A percentile compares a stretch with the other conserved stretches of the same genome.
Conservation (phyloP, 2,888 invertebrate species). For the Drosophila affinis region DNA sequence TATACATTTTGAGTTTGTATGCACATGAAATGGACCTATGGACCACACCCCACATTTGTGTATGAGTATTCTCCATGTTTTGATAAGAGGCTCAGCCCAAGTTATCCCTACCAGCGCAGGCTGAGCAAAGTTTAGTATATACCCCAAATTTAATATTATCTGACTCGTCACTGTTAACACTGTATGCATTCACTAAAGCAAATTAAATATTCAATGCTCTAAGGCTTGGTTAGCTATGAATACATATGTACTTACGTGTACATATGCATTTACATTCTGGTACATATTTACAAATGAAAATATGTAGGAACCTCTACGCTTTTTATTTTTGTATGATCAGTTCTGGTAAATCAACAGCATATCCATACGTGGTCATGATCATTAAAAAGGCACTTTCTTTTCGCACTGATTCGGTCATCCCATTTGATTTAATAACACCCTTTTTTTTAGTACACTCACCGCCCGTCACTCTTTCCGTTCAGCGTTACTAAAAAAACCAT, state of each 20-base stretch:
- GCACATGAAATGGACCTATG: conserved; percentile 25
- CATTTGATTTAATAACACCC: conserved; percentile 19
- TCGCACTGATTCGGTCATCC: conserved; percentile 16
- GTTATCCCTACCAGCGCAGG: conserved; percentile 26
- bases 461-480: conserved; percentile 48
- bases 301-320: conserved; percentile 23
- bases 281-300: background rate
- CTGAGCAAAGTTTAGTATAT: conserved; percentile 13
- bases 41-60: conserved; percentile 52
- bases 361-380: conserved; percentile 10
- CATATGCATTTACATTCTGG: conserved; percentile 11
- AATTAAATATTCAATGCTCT: conserved; percentile 32
- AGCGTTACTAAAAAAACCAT: conserved; percentile 31
- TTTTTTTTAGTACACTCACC: conserved; percentile 27
- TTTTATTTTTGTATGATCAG: conserved; percentile 8
- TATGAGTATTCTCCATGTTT: conserved; percentile 28
- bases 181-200: conserved; percentile 33
- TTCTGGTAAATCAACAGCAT: conserved; percentile 24
- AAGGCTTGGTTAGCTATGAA: conserved; percentile 4
- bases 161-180: conserved; percentile 7
- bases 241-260: conserved; percentile 6
- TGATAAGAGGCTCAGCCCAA: conserved; percentile 48
- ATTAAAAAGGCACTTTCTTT: conserved; percentile 45
- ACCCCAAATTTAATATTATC: conserved; percentile 23
- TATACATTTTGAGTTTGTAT: background rate